Evolutionary conservation across 2,797 vertebrate species (phyloP).

Genomic region (Aldrovandia affinis): DNA sequence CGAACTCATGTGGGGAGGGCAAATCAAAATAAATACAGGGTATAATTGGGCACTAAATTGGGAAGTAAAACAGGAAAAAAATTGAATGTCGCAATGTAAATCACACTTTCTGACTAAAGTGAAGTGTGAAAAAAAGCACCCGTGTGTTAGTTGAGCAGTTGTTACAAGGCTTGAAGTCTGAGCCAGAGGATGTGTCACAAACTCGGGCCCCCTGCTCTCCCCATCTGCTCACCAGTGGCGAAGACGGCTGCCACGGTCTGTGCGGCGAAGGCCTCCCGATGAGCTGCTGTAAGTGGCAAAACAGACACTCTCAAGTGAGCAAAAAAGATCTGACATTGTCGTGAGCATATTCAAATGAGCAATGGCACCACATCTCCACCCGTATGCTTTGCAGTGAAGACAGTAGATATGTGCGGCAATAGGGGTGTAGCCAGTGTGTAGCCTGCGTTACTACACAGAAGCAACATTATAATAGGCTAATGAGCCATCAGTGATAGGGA

Average conservation of each 20-base stretch:
- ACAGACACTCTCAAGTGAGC: too few relatives aligned
- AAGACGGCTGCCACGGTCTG: background rate
- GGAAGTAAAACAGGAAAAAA: too few relatives aligned
- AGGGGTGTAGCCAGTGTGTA: background rate
- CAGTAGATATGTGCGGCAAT: background rate
- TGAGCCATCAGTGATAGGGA: background rate
- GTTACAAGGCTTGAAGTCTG: background rate
- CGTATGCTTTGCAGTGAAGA: background rate
- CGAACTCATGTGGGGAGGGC: too few relatives aligned
- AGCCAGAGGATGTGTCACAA: background rate
- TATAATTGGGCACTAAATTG: too few relatives aligned
- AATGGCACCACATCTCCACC: background rate
- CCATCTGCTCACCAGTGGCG: background rate
- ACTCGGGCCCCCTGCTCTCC: background rate
- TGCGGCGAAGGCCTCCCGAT: background rate
- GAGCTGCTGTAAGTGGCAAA: background rate
- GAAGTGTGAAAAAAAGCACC: background rate
- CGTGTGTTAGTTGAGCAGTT: background rate
- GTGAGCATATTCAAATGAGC: background rate
- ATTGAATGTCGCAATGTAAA: too few relatives aligned
- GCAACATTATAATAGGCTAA: background rate
- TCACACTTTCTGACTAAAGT: background rate
- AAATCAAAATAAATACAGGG: too few relatives aligned
- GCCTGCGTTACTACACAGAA: constrained; percentile 18
- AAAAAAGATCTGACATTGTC: background rate